Evolutionary conservation across 2,888 invertebrate species (phyloP).

Genomic region (Notodonta dromedarius): DNA sequence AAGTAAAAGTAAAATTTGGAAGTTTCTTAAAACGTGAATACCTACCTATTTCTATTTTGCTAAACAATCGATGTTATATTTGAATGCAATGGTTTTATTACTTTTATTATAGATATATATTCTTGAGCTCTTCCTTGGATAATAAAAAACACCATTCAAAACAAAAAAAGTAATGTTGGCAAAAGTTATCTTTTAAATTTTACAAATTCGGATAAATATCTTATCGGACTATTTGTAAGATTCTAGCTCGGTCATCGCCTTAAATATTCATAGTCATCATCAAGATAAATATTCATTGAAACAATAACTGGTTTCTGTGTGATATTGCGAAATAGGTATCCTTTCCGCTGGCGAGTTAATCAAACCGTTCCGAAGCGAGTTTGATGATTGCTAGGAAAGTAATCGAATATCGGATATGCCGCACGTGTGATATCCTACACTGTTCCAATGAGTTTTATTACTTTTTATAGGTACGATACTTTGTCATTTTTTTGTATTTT

Average conservation of each 20-base stretch:
- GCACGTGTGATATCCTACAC: neutral
- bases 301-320: slow-evolving; percentile 13
- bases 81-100: no score
- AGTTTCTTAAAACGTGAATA: neutral
- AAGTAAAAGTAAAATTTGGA: slow-evolving; percentile 42
- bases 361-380: slow-evolving; percentile 46
- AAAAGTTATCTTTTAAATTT: no score
- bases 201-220: no score
- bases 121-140: no score
- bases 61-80: no score
- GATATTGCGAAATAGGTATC: slow-evolving; percentile 25
- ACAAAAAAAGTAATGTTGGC: no score
- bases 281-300: neutral
- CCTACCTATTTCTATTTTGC: no score
- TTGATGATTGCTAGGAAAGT: slow-evolving; percentile 53
- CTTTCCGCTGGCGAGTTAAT: slow-evolving; percentile 27
- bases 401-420: slow-evolving; percentile 27
- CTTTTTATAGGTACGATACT: no score
- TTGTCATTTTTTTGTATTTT: no score
- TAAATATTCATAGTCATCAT: neutral
- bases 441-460: neutral
- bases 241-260: neutral
- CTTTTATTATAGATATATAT: no score
- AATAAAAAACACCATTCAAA: no score
- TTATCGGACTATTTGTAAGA: neutral